Percentiles rank a stretch among this genome's conserved stretches.
Evolutionary conservation across 2,797 vertebrate genomes (phyloP).

Genomic region (Varecia variegata): DNA sequence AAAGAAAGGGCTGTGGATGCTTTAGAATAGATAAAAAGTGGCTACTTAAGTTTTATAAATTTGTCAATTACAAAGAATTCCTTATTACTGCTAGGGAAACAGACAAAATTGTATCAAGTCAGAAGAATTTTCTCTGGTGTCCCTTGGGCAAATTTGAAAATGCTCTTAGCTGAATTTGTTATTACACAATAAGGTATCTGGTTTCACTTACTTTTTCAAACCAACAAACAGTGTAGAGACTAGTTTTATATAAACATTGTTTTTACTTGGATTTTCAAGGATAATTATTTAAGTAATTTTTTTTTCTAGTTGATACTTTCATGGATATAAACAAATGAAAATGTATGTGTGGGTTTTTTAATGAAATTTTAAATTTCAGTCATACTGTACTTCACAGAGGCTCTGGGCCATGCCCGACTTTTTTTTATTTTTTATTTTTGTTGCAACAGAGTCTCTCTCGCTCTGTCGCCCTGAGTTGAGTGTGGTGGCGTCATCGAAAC

Average conservation of each 20-base stretch:
- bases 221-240: background rate
- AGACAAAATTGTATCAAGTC: constrained; percentile 10
- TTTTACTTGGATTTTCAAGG: constrained; percentile 50
- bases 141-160: constrained; percentile 16
- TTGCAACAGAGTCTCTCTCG: too few species aligned
- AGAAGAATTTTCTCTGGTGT: constrained; percentile 4
- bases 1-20: background rate
- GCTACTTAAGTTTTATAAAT: background rate
- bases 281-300: background rate
- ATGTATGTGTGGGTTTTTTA: background rate
- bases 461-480: too few species aligned
- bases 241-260: background rate
- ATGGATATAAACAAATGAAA: constrained; percentile 43
- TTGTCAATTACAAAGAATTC: background rate
- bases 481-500: too few species aligned
- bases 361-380: constrained; percentile 5
- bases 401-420: background rate
- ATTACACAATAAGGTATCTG: background rate
- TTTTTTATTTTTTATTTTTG: too few species aligned
- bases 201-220: constrained; percentile 24
- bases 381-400: background rate
- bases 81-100: background rate
- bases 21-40: background rate
- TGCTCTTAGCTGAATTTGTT: constrained; percentile 23
- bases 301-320: background rate